phyloP scores from a whole-genome alignment of 2,888 invertebrate species.

The Augiades crinisus region DNA sequence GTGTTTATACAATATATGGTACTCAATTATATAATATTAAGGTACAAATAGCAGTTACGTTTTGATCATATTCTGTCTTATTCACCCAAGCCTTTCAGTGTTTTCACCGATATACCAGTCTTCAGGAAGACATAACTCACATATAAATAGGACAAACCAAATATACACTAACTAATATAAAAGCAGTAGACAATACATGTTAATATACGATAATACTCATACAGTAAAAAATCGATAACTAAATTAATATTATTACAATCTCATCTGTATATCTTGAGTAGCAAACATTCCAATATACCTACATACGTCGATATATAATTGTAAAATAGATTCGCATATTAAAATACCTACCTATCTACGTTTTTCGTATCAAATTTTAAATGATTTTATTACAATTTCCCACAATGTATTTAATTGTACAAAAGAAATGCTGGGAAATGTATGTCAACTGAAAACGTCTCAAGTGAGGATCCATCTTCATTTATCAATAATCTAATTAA shows the following conservation, averaged over 20 bases:
- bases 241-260: conserved; percentile 49
- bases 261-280: conserved; percentile 37
- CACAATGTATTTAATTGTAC: conserved; percentile 44
- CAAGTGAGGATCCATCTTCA: background rate
- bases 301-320: conserved; percentile 55
- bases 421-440: conserved; percentile 52
- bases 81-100: conserved; percentile 12
- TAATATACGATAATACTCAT: conserved; percentile 21
- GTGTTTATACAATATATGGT: background rate
- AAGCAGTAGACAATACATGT: conserved; percentile 25
- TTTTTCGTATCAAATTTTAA: conserved; percentile 76
- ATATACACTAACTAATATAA: conserved; percentile 39
- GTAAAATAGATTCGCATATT: conserved; percentile 73
- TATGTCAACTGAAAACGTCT: conserved; percentile 45
- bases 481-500: too few relatives aligned
- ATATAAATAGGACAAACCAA: conserved; percentile 42
- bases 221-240: conserved; percentile 25
- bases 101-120: conserved; percentile 28
- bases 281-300: conserved; percentile 36
- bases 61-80: conserved; percentile 7
- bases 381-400: conserved; percentile 52
- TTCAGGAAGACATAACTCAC: conserved; percentile 38
- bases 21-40: conserved; percentile 17
- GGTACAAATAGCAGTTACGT: conserved; percentile 25
- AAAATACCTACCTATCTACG: conserved; percentile 79